phyloP scores from a whole-genome alignment of 2,797 vertebrate species.

The Coranthus polyacanthus region DNA sequence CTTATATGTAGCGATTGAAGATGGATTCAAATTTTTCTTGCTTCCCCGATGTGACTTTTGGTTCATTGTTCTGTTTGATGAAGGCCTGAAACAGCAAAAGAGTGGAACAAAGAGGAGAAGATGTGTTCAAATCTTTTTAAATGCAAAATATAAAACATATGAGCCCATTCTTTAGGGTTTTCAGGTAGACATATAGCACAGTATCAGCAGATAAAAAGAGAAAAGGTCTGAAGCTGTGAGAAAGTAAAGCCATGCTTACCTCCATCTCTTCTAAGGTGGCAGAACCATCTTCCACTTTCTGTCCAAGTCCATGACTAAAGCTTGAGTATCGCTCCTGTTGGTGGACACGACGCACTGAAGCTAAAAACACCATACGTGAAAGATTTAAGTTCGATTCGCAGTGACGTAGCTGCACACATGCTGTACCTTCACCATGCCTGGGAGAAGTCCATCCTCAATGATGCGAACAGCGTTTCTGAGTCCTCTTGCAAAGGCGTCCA shows the following conservation, averaged over 20 bases:
- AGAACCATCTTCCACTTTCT: slow-evolving; percentile 71
- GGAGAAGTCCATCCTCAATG: slow-evolving; percentile 71
- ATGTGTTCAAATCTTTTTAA: neutral
- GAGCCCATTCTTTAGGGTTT: no score
- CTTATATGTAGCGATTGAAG: slow-evolving; percentile 79
- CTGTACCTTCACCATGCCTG: slow-evolving; percentile 74
- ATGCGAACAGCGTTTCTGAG: slow-evolving; percentile 76
- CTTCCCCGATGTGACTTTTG: slow-evolving; percentile 76
- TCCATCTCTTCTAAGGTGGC: slow-evolving; percentile 80
- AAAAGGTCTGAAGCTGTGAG: neutral
- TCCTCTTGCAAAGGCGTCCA: slow-evolving; percentile 82
- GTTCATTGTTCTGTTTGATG: slow-evolving; percentile 74
- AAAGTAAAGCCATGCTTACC: slow-evolving; percentile 44
- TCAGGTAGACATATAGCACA: no score
- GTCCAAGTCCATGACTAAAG: slow-evolving; percentile 73
- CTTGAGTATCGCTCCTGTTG: slow-evolving; percentile 78
- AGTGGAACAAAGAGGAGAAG: neutral
- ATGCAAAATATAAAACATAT: neutral
- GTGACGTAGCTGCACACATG: no score
- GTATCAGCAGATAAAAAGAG: neutral
- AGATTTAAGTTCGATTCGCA: neutral
- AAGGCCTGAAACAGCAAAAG: slow-evolving; percentile 71
- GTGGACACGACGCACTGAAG: neutral
- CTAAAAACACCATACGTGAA: neutral
- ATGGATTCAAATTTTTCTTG: slow-evolving; percentile 81